These are phyloP conservation scores for Agriopis leucophaearia DNA, from an alignment of 2,888 invertebrate species.

Conservation along the genomic window DNA sequence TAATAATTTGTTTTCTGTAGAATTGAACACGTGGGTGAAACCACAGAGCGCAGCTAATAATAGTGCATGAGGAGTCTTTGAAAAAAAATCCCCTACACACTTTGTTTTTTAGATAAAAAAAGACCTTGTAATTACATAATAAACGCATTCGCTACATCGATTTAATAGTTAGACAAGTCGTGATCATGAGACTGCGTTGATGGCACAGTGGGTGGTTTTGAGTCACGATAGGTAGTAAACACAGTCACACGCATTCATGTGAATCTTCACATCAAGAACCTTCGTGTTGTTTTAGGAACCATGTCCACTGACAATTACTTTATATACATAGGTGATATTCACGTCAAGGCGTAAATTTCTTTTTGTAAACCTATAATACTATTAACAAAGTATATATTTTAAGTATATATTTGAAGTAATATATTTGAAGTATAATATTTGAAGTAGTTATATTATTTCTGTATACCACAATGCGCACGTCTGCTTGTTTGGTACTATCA, in stretches of 20 bases:
- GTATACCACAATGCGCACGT: too few species aligned
- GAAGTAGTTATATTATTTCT: too few species aligned
- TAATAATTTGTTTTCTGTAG: too few species aligned
- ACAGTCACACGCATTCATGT: slow-evolving; percentile 29
- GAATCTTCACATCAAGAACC: slow-evolving; percentile 24
- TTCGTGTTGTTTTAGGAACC: slow-evolving; percentile 26
- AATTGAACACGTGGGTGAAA: too few species aligned
- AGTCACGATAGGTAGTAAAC: slow-evolving; percentile 33
- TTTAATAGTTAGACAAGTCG: slow-evolving; percentile 54
- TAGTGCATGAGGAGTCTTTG: neutral
- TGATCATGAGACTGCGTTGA: slow-evolving; percentile 51
- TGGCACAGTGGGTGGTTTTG: slow-evolving; percentile 45
- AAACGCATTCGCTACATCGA: slow-evolving; percentile 57
- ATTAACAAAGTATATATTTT: neutral
- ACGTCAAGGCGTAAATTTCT: neutral
- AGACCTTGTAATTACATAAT: slow-evolving; percentile 55
- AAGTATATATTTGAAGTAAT: too few species aligned
- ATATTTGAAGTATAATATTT: too few species aligned
- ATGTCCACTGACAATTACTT: slow-evolving; percentile 23
- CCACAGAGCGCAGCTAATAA: too few species aligned
- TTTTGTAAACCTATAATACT: neutral
- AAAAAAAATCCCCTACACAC: slow-evolving; percentile 6
- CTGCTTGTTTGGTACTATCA: too few species aligned
- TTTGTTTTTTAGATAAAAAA: slow-evolving; percentile 8
- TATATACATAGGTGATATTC: neutral